phyloP scores from a whole-genome alignment of 1,140 invertebrate genomes.

The Polyergus mexicanus region DNA sequence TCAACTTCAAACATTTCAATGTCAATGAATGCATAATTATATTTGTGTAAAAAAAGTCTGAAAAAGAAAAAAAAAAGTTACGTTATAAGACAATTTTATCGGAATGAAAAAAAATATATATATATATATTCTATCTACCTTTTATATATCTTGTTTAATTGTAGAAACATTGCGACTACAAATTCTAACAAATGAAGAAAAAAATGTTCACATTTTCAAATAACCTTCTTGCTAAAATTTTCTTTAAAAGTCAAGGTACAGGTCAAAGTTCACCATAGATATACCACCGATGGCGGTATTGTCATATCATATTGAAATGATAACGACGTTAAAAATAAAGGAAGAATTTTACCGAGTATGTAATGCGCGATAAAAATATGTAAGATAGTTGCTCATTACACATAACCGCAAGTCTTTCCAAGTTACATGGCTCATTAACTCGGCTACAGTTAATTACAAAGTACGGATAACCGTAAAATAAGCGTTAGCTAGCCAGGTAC shows the following conservation, averaged over 20 bases:
- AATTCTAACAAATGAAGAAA: neutral
- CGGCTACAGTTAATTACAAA: slow-evolving; percentile 1
- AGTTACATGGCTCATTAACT: neutral
- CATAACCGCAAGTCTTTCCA: neutral
- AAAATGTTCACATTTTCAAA: neutral
- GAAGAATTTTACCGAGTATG: neutral
- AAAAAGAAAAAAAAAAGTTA: no score
- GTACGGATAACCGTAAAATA: neutral
- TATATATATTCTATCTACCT: no score
- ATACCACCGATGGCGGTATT: neutral
- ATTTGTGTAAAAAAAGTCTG: neutral
- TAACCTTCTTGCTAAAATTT: neutral
- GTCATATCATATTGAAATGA: neutral
- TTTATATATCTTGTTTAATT: neutral
- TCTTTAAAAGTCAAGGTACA: slow-evolving; percentile 1
- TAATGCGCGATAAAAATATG: neutral
- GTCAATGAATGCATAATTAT: neutral
- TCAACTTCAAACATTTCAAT: neutral
- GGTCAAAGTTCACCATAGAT: neutral
- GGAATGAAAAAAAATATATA: no score
- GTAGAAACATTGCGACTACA: neutral
- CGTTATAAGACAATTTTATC: no score
- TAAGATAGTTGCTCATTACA: neutral
- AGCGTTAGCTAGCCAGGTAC: neutral
- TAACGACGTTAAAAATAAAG: neutral